Base-by-base conservation (phyloP, 2,797 vertebrate species). In the Danio tinwini region DNA sequence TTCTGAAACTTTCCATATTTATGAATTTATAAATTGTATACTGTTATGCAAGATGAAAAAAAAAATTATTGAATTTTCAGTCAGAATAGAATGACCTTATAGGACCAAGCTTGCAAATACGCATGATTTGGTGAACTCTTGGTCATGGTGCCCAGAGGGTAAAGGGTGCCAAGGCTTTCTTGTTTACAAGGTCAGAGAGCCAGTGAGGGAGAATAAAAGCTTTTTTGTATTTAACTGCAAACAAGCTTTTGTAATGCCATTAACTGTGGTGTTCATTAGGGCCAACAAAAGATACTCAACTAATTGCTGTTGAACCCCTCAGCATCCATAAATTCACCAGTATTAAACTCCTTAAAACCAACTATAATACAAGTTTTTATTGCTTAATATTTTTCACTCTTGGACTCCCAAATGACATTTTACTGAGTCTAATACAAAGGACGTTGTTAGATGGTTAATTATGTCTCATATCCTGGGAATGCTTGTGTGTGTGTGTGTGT, bases 261-360 rank as follows among this genome's bases (percentile, higher is more conserved):
- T 86, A 86, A 83, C 83, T 74, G 44, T 74, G 77, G 81, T 84
- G 86, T 90, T 89, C 88, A 91, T 90, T 87, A 87, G 81, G 71
- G 86, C 76, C 69, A 88, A 89, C 86, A 85, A 85, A 89, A 85
- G 47, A 69, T 76, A 67, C 63, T 70, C 55, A 78, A 80, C 74
- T 85, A 85, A 86, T 77, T 84, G 83, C 84, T 84, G 81, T 81
- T 86, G 62, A 81, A 82, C 68, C 49, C 76, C 11, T 73, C 17
- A 0, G 29, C 37, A 6, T 63, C 59, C 47, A 81, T 21, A 62
- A 47, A 21, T 56, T 12, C 14, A 44, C 21, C 58, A 74, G 10
- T 29, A 19, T 0, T 0, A 6, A 50, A 13, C 13, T 59, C 0
- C n/a, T 56, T 9, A 40, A 44, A 45, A 44, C 29, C 9, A 5